A percentile compares a stretch with the other conserved stretches of the same genome.
Evolutionary conservation across 2,113 vertebrate genomes (phyloP).

Genomic region (Carassius carassius): DNA sequence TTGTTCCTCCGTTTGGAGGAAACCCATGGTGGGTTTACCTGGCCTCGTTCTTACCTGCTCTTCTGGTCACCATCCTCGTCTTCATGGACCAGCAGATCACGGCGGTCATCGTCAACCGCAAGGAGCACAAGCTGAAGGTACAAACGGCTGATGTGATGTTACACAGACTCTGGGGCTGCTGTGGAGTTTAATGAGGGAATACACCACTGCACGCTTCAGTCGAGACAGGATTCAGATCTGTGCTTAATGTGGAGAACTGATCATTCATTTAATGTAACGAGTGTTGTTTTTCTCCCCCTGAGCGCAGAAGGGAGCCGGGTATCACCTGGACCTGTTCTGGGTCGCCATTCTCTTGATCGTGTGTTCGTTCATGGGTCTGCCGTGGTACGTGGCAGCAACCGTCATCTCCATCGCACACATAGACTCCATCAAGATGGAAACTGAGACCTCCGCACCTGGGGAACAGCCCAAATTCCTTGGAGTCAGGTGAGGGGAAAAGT

Average conservation of each 20-base stretch:
- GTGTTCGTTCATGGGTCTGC: slow-evolving; percentile 96
- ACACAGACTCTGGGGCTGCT: not conserved
- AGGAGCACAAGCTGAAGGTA: slow-evolving; percentile 94
- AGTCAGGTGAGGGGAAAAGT: slow-evolving; percentile 81
- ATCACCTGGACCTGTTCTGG: slow-evolving; percentile 96
- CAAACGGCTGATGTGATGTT: not conserved
- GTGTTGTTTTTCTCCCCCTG: slow-evolving; percentile 15
- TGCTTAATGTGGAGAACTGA: not conserved
- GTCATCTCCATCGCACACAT: slow-evolving; percentile 99
- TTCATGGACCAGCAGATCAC: slow-evolving; percentile 99
- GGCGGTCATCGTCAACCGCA: slow-evolving; percentile 96
- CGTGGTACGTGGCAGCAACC: slow-evolving; percentile 96
- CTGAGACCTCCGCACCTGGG: slow-evolving; percentile 92
- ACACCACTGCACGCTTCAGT: not conserved
- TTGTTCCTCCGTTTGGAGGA: slow-evolving; percentile 88
- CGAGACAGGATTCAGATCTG: too few species aligned
- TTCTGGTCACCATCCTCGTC: slow-evolving; percentile 96
- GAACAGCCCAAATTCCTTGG: slow-evolving; percentile 96
- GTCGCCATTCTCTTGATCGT: slow-evolving; percentile 90
- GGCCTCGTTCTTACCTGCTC: slow-evolving; percentile 86
- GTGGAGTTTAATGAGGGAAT: slow-evolving; percentile 8
- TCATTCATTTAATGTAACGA: not conserved
- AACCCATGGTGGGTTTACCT: slow-evolving; percentile 99
- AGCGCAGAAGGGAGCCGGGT: slow-evolving; percentile 93
- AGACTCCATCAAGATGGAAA: slow-evolving; percentile 98